Base-by-base conservation (phyloP, 2,888 invertebrate species). In the Notodonta ziczac region DNA sequence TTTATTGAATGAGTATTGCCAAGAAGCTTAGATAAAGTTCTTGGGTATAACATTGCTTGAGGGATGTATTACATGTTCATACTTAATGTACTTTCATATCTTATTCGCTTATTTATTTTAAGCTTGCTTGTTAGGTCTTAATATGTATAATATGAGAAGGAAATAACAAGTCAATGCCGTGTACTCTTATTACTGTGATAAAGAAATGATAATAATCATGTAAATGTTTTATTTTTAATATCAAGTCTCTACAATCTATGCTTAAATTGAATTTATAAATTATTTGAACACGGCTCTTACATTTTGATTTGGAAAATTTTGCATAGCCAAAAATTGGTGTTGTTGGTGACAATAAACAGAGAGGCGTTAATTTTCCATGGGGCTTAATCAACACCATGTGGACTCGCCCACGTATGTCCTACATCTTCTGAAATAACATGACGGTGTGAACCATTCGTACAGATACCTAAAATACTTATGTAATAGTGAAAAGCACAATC, bases 341-440 rank as follows among this genome's bases (percentile, higher is more conserved):
- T 51, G 10, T 3, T 32, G 52, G 32, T 52, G 52, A 52, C 54
- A 39, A 54, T 54, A 54, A 39, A 12, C 54, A 54, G 12, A 54
- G 13, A 9, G 8, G 54, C 39, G 54, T 32, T 52, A 52, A 52
- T 12, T 52, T 12, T 32, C 9, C 13, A 54, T 54, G 54, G 54
- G n/a, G 35, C 6, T 35, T 39, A 35, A 50, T 54, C 39, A 54
- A 16, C 16, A 8, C 14, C 50, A 54, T 39, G n/a, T 35, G 35
- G 39, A 50, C 50, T 32, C 54, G n/a, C 54, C 54, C 24, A 54
- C 54, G 9, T 4, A 14, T 54, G 54, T 0, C 54, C 35, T 54
- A 54, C 39, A 54, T 54, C 6, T 24, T 4, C 46, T 46, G n/a
- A 46, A 46, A 44, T 12, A 9, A 46, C 46, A 46, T 46, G 5